Evolutionary conservation across 2,888 invertebrate genomes (phyloP).

Genomic region (Pseudeuparius sepicola): DNA sequence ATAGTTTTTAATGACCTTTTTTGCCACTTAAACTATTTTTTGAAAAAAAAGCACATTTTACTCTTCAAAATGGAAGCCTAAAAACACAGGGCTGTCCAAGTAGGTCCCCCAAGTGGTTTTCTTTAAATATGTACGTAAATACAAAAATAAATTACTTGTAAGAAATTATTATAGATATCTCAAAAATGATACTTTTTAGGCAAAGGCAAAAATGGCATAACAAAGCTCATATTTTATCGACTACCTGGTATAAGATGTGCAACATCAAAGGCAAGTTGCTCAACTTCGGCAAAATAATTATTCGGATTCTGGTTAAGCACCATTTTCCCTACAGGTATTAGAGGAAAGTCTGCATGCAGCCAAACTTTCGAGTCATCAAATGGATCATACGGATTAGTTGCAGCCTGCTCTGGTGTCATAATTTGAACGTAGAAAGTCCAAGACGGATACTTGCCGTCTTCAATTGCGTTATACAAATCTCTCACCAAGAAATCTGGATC

Average conservation of each 20-base stretch:
- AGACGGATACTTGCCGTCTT: conserved; percentile 57
- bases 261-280: conserved; percentile 86
- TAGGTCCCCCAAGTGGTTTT: no score
- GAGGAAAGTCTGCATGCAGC: conserved; percentile 79
- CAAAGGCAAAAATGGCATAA: conserved; percentile 9
- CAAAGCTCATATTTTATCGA: background rate
- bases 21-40: no score
- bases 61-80: no score
- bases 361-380: conserved; percentile 92
- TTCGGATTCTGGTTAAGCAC: conserved; percentile 80
- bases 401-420: conserved; percentile 84
- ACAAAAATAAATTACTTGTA: no score
- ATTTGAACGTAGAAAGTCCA: conserved; percentile 78
- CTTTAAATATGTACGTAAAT: no score
- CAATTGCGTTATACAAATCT: conserved; percentile 85
- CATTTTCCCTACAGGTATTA: conserved; percentile 80
- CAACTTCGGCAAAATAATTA: conserved; percentile 90
- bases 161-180: no score
- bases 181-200: no score
- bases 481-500: conserved; percentile 86
- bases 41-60: no score
- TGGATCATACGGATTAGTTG: conserved; percentile 71
- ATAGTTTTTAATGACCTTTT: no score
- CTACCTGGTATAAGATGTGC: conserved; percentile 68
- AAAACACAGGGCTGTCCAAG: no score